phyloP scores from a whole-genome alignment of 1,140 invertebrate genomes.

The Magallana gigas region DNA sequence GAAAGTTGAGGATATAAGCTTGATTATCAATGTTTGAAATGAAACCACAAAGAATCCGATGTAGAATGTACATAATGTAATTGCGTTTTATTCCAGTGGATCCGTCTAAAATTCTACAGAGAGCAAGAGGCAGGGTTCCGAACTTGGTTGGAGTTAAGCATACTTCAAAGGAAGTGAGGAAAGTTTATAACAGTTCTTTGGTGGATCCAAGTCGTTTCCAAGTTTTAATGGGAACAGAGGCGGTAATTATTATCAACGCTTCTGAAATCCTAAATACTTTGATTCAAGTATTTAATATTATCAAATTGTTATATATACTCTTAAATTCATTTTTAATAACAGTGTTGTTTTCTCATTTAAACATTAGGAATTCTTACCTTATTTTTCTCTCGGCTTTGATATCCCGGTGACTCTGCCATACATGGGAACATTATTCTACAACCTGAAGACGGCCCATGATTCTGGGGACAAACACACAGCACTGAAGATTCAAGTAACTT shows the following conservation, averaged over 20 bases:
- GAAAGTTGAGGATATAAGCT: no score
- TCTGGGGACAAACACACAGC: conserved; percentile 59
- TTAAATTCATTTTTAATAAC: no score
- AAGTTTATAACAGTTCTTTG: conserved; percentile 61
- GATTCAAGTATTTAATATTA: not conserved
- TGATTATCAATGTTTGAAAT: no score
- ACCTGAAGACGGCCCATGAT: conserved; percentile 65
- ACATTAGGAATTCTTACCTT: conserved; percentile 61
- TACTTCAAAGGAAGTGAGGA: conserved; percentile 67
- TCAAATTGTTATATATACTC: no score
- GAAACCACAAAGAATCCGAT: no score
- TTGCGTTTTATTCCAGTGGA: conserved; percentile 82
- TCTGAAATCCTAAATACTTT: not conserved
- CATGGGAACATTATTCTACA: conserved; percentile 61
- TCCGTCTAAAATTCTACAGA: conserved; percentile 85
- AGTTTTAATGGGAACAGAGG: conserved; percentile 68
- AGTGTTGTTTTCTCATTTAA: not conserved
- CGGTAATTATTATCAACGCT: conserved; percentile 44
- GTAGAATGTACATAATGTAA: no score
- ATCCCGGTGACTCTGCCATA: conserved; percentile 62
- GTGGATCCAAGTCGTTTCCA: conserved; percentile 62
- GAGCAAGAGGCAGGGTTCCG: conserved; percentile 83
- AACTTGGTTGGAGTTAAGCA: conserved; percentile 87
- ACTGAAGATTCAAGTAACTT: not conserved
- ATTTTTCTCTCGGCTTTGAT: conserved; percentile 61